Evolutionary conservation across 2,888 invertebrate genomes (phyloP), one percentile per base, ranked within the genome.

Genomic region (Nysson spinosus): DNA sequence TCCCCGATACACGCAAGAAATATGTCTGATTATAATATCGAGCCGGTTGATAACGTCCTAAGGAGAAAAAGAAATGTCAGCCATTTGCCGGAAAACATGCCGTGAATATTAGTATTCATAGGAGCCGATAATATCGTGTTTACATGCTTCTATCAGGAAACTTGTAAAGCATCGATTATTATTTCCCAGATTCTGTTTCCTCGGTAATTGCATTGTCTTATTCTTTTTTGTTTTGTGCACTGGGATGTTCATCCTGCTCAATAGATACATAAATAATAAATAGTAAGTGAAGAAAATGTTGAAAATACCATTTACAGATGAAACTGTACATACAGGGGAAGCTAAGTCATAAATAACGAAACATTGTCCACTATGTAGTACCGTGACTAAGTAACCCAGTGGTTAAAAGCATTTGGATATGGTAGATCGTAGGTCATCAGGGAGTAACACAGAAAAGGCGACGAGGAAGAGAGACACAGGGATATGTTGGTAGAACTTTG

Each of bases 91-190:
- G 35, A 46, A 35, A 43, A 44, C 17, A 37, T 35, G 37, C 43
- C 51, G 32, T 52, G 51, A 26, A 66, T 56, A 62, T 69, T 64
- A 67, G 72, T 68, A 67, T 65, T 64, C 72, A 72, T 61, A 64
- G 46, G 52, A 12, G n/a, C 12, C 54, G 72, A 71, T 77, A 69
- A 66, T 73, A 73, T 69, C 63, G 55, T 49, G 63, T 65, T 77
- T 75, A 77, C 71, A 69, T 74, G 66, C 66, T 55, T 79, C 73
- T 62, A 71, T 64, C 60, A 63, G 61, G 67, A 71, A 77, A 73
- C 70, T 69, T 43, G 47, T 61, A 11, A 35, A 55, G 71, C 80
- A 81, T 81, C 79, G 81, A 81, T 81, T 78, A n/a, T 77, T 72
- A 67, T 66, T 62, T n/a, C n/a, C n/a, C n/a, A n/a, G n/a, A n/a